These are phyloP conservation scores for Synanthedon tipuliformis DNA, from an alignment of 2,888 invertebrate species.

Conservation along the genomic window DNA sequence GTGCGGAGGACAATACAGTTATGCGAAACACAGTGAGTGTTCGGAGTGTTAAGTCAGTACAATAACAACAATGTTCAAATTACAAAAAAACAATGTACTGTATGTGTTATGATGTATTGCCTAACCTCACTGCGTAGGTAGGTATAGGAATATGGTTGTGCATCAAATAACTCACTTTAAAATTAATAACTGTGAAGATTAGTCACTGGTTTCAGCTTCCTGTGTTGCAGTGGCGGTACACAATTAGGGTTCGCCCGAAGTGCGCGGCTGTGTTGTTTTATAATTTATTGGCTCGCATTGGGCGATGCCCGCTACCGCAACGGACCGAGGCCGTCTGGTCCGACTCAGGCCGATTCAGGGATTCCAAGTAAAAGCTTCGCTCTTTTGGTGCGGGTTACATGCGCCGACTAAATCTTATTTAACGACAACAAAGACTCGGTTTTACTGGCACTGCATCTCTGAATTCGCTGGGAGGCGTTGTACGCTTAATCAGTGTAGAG, in stretches of 20 bases:
- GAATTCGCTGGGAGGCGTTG: not conserved
- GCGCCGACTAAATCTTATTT: too few species aligned
- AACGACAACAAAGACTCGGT: not conserved
- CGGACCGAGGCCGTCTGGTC: conserved; percentile 1
- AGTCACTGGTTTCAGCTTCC: too few species aligned
- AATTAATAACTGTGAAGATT: too few species aligned
- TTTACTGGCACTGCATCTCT: not conserved
- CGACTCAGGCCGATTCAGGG: conserved; percentile 1
- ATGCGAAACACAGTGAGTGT: too few species aligned
- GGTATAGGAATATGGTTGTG: too few species aligned
- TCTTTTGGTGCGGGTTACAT: not conserved
- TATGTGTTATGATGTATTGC: too few species aligned
- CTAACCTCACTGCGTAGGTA: too few species aligned
- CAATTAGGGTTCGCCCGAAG: conserved; percentile 1
- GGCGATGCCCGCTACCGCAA: conserved; percentile 1
- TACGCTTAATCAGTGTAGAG: not conserved
- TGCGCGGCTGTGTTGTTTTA: conserved; percentile 14
- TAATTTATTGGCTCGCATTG: conserved; percentile 14
- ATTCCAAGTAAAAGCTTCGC: conserved; percentile 5
- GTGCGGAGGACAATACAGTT: too few species aligned
- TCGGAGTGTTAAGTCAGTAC: too few species aligned
- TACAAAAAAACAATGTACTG: too few species aligned
- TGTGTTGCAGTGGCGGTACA: not conserved
- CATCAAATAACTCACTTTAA: too few species aligned
- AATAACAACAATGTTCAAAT: too few species aligned